Evolutionary conservation across 2,113 vertebrate species (phyloP).

Genomic region (Tenebrosternarchus preto): DNA sequence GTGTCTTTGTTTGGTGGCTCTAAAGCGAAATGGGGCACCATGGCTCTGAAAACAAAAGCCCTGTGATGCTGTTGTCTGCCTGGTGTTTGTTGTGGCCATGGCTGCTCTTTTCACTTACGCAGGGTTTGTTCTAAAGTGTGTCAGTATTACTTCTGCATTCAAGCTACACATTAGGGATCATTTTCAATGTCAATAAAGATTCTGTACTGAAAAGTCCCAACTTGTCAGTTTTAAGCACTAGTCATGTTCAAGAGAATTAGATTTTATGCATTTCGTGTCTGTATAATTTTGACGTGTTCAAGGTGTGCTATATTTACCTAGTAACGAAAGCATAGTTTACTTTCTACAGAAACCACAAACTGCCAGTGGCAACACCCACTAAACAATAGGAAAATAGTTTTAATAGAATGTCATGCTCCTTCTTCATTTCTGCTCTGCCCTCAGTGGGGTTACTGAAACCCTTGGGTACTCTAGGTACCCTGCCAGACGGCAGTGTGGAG

Average conservation of each 20-base stretch:
- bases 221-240: too few relatives aligned
- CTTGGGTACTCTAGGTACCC: conserved; percentile 76
- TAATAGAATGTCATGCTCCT: background rate
- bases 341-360: background rate
- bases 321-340: background rate
- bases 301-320: background rate
- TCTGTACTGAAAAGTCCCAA: too few relatives aligned
- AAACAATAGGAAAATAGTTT: background rate
- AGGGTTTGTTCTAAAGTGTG: background rate
- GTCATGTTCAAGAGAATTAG: background rate
- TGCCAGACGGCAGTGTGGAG: conserved; percentile 84
- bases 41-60: conserved; percentile 41
- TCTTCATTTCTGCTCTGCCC: conserved; percentile 42
- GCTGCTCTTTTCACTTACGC: background rate
- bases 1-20: conserved; percentile 47
- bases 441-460: conserved; percentile 90
- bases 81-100: background rate
- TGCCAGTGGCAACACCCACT: too few relatives aligned
- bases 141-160: background rate
- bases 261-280: background rate
- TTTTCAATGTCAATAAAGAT: background rate
- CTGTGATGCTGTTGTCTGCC: conserved; percentile 4
- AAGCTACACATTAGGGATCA: background rate
- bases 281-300: background rate
- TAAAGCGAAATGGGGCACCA: conserved; percentile 51